Conservation (phyloP, 2,113 vertebrate genomes). For the Aegotheles bennettii region DNA sequence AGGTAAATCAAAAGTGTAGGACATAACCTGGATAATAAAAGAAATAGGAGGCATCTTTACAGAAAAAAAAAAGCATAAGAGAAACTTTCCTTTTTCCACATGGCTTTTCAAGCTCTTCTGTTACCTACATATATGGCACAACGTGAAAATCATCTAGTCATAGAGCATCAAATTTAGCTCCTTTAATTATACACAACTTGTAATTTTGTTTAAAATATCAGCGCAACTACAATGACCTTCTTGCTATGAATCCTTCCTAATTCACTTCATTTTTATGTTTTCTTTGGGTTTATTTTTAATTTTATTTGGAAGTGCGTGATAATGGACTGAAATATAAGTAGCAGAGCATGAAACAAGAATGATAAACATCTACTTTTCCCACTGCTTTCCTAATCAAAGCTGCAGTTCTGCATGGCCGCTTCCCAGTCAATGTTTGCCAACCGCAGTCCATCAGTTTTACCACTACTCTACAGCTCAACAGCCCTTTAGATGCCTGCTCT, state of each 20-base stretch:
- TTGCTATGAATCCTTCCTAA: neutral
- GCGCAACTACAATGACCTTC: neutral
- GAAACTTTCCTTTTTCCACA: neutral
- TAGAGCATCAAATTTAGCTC: neutral
- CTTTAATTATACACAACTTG: neutral
- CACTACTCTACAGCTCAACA: neutral
- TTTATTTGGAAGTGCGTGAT: neutral
- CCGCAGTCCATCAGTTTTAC: conserved; percentile 7
- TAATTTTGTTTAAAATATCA: neutral
- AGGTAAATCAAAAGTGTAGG: neutral
- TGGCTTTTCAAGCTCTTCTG: neutral
- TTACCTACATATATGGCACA: neutral
- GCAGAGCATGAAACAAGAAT: neutral
- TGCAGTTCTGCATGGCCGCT: neutral
- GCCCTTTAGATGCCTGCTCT: neutral
- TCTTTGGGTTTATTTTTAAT: neutral
- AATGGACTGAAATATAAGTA: neutral
- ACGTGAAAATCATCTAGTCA: neutral
- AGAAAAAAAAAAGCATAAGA: neutral
- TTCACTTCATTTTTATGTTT: neutral
- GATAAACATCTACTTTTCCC: neutral
- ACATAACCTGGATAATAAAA: neutral
- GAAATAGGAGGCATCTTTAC: neutral
- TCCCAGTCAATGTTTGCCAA: neutral
- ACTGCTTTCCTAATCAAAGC: neutral